phyloP scores from a whole-genome alignment of 2,888 invertebrate species.

The Monoplex corrugatus region DNA sequence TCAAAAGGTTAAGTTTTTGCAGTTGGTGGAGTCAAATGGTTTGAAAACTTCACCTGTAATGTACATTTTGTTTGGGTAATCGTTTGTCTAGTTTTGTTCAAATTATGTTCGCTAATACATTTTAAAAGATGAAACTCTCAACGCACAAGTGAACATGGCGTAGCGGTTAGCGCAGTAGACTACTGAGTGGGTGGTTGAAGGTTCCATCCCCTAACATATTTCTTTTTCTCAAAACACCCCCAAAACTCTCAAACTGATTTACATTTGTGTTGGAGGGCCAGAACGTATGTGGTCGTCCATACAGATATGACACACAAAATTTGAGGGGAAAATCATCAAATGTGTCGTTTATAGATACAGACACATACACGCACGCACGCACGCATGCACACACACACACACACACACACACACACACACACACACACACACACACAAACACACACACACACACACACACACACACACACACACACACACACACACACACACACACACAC shows the following conservation, averaged over 20 bases:
- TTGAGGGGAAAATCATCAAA: not conserved
- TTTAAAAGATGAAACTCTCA: too few relatives aligned
- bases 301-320: not conserved
- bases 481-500: not conserved
- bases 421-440: not conserved
- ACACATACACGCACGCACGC: not conserved
- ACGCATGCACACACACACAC: not conserved
- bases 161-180: too few relatives aligned
- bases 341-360: not conserved
- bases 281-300: not conserved
- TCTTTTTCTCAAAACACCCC: not conserved
- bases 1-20: too few relatives aligned
- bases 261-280: not conserved
- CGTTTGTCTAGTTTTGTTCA: too few relatives aligned
- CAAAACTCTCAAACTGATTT: not conserved
- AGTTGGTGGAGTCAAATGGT: too few relatives aligned
- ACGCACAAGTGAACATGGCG: too few relatives aligned
- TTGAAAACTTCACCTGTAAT: too few relatives aligned
- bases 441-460: not conserved
- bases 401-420: slow-evolving; percentile 21
- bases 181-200: too few relatives aligned
- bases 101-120: too few relatives aligned
- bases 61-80: too few relatives aligned
- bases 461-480: not conserved
- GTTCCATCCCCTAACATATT: too few relatives aligned